Conservation (phyloP, 2,888 invertebrate genomes). For the Eristalis intricaria region DNA sequence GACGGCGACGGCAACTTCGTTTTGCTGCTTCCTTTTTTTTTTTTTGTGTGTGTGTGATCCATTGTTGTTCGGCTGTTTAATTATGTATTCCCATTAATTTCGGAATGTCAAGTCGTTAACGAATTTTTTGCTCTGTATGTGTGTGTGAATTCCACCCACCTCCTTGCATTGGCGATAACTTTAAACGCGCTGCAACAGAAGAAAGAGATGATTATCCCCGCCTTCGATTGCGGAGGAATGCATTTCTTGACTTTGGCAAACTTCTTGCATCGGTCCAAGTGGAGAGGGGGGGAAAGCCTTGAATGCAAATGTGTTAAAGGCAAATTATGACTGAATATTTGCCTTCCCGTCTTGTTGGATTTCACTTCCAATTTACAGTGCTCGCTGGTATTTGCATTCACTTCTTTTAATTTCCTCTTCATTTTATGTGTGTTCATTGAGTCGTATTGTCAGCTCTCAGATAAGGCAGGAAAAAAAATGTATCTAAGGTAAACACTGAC, state of each 20-base stretch:
- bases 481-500: neutral
- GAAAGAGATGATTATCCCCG: slow-evolving; percentile 27
- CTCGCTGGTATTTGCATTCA: slow-evolving; percentile 4
- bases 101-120: slow-evolving; percentile 79
- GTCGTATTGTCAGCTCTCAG: slow-evolving; percentile 29
- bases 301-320: slow-evolving; percentile 9
- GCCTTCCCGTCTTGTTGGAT: neutral
- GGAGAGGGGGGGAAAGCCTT: neutral
- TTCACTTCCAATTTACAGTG: neutral
- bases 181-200: slow-evolving; percentile 23
- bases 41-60: slow-evolving; percentile 45
- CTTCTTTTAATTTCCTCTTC: neutral
- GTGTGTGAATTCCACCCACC: slow-evolving; percentile 21
- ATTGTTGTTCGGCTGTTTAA: slow-evolving; percentile 77
- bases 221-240: neutral
- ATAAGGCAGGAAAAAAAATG: slow-evolving; percentile 5
- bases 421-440: slow-evolving; percentile 11
- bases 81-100: slow-evolving; percentile 81
- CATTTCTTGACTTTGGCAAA: neutral
- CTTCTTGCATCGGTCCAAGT: too few species aligned
- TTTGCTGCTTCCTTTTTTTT: slow-evolving; percentile 60
- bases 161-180: slow-evolving; percentile 10
- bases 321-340: neutral
- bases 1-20: slow-evolving; percentile 35
- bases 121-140: slow-evolving; percentile 66